Evolutionary conservation across 2,113 vertebrate species (phyloP).

Genomic region (Syngnathoides biaculeatus): DNA sequence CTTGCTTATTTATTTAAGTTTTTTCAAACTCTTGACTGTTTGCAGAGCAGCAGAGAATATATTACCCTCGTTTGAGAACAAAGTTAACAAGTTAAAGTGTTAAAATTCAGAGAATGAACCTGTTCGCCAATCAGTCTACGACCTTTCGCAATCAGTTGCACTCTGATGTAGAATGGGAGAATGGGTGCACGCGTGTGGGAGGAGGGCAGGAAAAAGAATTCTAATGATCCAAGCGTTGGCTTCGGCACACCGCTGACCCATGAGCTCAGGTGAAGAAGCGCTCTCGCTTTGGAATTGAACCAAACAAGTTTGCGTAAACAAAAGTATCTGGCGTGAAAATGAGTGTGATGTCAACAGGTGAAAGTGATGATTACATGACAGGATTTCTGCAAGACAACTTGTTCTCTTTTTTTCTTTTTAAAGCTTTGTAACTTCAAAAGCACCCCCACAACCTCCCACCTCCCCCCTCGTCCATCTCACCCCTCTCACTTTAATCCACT

Average conservation of each 20-base stretch:
- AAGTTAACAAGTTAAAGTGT: constrained; percentile 46
- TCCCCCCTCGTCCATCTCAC: constrained; percentile 62
- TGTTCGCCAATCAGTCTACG: constrained; percentile 37
- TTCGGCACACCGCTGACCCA: constrained; percentile 30
- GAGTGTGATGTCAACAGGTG: constrained; percentile 82
- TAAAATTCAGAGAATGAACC: constrained; percentile 35
- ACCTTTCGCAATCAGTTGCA: constrained; percentile 37
- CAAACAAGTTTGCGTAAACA: constrained; percentile 18
- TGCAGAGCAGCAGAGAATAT: constrained; percentile 11
- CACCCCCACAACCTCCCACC: constrained; percentile 70
- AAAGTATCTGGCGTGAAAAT: constrained; percentile 7
- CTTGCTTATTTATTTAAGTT: too few relatives aligned
- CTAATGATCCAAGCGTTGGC: constrained; percentile 23
- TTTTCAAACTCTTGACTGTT: background rate
- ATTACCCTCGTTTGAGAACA: constrained; percentile 3
- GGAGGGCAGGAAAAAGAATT: constrained; percentile 22
- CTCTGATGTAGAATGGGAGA: constrained; percentile 8
- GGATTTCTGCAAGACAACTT: constrained; percentile 89
- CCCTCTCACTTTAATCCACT: constrained; percentile 96
- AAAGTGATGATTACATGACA: constrained; percentile 79
- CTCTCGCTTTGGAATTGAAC: constrained; percentile 37
- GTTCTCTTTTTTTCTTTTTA: constrained; percentile 71
- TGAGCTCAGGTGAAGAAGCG: constrained; percentile 46
- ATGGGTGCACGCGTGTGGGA: constrained; percentile 44
- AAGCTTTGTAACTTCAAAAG: constrained; percentile 97